Percentiles rank a stretch among this genome's conserved stretches.
Evolutionary conservation across 1,140 invertebrate genomes (phyloP).

Genomic region (Diorhabda carinulata): DNA sequence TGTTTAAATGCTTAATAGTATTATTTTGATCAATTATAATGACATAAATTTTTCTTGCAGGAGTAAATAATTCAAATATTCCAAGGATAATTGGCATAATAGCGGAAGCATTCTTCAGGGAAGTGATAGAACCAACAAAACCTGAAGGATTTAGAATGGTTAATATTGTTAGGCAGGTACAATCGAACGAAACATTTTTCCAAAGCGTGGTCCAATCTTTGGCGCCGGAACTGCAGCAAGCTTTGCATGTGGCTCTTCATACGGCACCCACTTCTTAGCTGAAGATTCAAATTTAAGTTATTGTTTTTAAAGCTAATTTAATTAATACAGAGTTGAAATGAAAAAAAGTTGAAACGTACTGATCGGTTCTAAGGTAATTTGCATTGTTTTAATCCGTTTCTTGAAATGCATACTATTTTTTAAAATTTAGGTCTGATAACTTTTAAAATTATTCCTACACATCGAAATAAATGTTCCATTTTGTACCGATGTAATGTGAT

Average conservation of each 20-base stretch:
- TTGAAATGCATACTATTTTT: neutral
- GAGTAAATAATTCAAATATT: conserved; percentile 81
- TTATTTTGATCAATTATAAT: too few species aligned
- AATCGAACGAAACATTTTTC: conserved; percentile 78
- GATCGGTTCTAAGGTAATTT: conserved; percentile 2
- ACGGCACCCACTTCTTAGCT: conserved; percentile 29
- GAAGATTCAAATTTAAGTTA: conserved; percentile 19
- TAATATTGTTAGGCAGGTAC: conserved; percentile 73
- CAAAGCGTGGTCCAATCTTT: conserved; percentile 74
- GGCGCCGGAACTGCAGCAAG: conserved; percentile 74
- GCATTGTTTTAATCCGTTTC: neutral
- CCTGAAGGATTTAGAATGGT: conserved; percentile 63
- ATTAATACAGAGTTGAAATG: conserved; percentile 22
- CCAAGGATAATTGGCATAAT: conserved; percentile 84
- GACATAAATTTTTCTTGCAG: conserved; percentile 25
- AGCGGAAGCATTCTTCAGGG: conserved; percentile 80
- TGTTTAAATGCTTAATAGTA: too few species aligned
- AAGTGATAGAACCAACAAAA: conserved; percentile 70
- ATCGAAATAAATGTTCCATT: neutral
- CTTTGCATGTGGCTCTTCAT: conserved; percentile 66
- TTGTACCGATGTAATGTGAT: neutral
- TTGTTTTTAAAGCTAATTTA: conserved; percentile 23
- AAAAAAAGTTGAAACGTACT: conserved; percentile 16
- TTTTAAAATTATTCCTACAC: neutral
- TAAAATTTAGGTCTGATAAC: neutral